Evolutionary conservation across 2,113 vertebrate genomes (phyloP), one percentile per base, ranked within the genome.

Genomic region (Cyprinodon variegatus): DNA sequence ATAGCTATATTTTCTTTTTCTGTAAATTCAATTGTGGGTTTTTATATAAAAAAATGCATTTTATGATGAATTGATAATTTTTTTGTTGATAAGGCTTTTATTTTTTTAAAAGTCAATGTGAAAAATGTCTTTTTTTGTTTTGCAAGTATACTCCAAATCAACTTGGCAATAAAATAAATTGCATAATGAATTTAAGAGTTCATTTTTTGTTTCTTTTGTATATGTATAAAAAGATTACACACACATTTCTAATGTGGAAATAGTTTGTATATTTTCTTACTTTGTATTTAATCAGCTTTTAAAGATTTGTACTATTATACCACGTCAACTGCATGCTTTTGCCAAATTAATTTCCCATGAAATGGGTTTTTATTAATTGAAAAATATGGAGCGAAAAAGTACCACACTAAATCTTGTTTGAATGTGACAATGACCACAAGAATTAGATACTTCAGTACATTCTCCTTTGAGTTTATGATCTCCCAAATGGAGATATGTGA

Each of bases 91-190:
- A 88, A 91, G 90, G 92, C 91, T 94, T 94, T 94, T 93, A 88
- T 84, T 93, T 93, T 57, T 87, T 88, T 89, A 92, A 94, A 92
- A 93, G 93, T 88, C 91, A 89, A 90, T 91, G 92, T 93, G 92
- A 93, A 93, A 88, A 67, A 67, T 83, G 84, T 75, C 75, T 88
- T 72, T 93, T 83, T 76, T 89, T 65, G 91, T 83, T 93, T 92
- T 92, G 84, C 93, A 90, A 88, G 78, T 95, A 94, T 94, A 94
- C 71, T 90, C 89, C 77, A 91, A 93, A 93, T 94, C 92, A 91
- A 92, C 89, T 92, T 91, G 91, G 87, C 92, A 95, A 95, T 95
- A 94, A 95, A 95, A 89, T 84, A 59, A 89, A 89, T 92, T 94
- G 83, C 86, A 90, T 93, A 92, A 89, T 22, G 75, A 76, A 87